A percentile compares a stretch with the other conserved stretches of the same genome.
These are phyloP conservation scores for Drosophila macrothrix DNA, from an alignment of 2,888 invertebrate species.

Conservation along the genomic window DNA sequence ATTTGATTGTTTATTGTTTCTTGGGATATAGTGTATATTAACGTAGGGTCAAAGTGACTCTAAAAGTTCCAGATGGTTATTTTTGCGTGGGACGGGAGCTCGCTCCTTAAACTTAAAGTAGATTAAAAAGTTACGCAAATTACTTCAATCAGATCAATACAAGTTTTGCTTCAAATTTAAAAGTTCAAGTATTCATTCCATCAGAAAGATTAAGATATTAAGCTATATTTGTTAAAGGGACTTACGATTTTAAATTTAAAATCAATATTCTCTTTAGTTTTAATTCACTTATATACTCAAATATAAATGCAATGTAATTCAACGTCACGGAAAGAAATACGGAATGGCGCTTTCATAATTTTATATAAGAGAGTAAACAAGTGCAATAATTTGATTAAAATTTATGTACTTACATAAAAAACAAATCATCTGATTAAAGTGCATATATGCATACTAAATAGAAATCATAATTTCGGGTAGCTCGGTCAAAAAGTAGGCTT, in stretches of 20 bases:
- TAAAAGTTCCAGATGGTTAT: conserved; percentile 14
- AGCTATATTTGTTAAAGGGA: not conserved
- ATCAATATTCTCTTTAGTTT: not conserved
- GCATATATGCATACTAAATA: conserved; percentile 13
- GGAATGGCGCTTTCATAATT: not conserved
- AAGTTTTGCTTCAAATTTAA: conserved; percentile 3
- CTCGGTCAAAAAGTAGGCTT: conserved; percentile 22
- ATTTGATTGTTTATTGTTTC: conserved; percentile 64
- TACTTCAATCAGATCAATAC: conserved; percentile 21
- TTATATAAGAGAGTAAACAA: not conserved
- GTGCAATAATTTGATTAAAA: not conserved
- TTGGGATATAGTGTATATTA: conserved; percentile 10
- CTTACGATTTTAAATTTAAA: not conserved
- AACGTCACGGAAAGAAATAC: not conserved
- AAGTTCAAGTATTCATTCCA: not conserved
- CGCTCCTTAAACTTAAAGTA: conserved; percentile 26
- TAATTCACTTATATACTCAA: not conserved
- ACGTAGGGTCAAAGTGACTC: conserved; percentile 2
- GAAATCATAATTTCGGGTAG: conserved; percentile 22
- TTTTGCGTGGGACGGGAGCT: not conserved
- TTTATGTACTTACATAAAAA: not conserved
- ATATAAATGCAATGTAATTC: not conserved
- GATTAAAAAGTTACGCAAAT: conserved; percentile 54
- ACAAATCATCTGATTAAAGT: conserved; percentile 17
- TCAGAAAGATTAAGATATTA: not conserved